These are phyloP conservation scores for Azemiops feae DNA, from an alignment of 2,113 vertebrate species.

Conservation along the genomic window DNA sequence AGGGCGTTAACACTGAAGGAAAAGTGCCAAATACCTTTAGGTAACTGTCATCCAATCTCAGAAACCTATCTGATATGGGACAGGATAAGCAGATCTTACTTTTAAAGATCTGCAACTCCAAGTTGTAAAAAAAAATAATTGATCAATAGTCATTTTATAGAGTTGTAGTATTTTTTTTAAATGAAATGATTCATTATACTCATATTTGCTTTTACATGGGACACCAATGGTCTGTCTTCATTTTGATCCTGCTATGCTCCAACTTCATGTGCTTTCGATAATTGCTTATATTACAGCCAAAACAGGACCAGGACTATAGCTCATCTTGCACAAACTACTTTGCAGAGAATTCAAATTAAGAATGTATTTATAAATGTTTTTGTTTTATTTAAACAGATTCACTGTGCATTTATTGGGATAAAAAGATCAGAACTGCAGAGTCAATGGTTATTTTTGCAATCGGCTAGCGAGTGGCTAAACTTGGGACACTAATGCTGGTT, in stretches of 20 bases:
- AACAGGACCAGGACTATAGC: background rate
- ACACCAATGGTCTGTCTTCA: background rate
- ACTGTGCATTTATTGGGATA: background rate
- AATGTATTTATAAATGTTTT: background rate
- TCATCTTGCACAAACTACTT: background rate
- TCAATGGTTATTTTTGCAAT: background rate
- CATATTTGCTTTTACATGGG: background rate
- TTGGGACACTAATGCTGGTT: background rate
- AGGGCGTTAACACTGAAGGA: conserved; percentile 68
- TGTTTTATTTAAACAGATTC: background rate
- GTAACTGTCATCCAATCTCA: conserved; percentile 61
- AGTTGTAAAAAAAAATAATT: background rate
- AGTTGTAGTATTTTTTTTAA: background rate
- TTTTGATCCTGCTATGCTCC: background rate
- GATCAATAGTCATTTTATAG: background rate
- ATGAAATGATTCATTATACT: background rate
- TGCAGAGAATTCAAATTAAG: background rate
- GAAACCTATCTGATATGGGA: conserved; percentile 40
- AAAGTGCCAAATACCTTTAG: conserved; percentile 72
- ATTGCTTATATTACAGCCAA: background rate
- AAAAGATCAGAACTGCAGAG: background rate
- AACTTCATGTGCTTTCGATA: background rate
- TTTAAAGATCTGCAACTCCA: background rate
- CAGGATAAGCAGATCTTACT: background rate
- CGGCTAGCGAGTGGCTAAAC: background rate